phyloP scores from a whole-genome alignment of 2,113 vertebrate genomes.

The Sclerurus mexicanus region DNA sequence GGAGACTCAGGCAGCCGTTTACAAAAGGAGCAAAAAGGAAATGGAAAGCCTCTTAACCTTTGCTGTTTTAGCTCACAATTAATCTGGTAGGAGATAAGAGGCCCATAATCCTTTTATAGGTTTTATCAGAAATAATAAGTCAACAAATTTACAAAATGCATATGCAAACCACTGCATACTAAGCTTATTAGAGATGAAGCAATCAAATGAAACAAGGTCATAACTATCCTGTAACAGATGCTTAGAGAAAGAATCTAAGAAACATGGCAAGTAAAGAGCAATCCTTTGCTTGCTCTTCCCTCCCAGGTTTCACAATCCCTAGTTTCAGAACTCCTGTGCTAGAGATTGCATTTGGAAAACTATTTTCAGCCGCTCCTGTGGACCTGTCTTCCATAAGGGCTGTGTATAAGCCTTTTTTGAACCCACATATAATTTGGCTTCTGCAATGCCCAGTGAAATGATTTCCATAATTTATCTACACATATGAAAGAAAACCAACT shows the following conservation, averaged over 20 bases:
- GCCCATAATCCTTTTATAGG: slow-evolving; percentile 28
- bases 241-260: background rate
- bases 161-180: background rate
- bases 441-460: background rate
- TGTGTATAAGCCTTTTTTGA: background rate
- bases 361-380: background rate
- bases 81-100: slow-evolving; percentile 33
- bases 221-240: background rate
- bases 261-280: background rate
- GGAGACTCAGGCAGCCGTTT: background rate
- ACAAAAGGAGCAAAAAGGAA: background rate
- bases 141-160: background rate
- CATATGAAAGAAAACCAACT: background rate
- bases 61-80: slow-evolving; percentile 25
- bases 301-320: background rate
- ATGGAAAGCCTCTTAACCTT: slow-evolving; percentile 48
- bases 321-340: background rate
- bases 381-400: background rate
- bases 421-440: background rate
- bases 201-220: background rate
- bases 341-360: background rate
- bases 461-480: background rate
- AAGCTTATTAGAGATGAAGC: slow-evolving; percentile 47
- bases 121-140: slow-evolving; percentile 36
- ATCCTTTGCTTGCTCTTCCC: background rate